phyloP scores from a whole-genome alignment of 2,888 invertebrate genomes.

The Ligdia adustata region DNA sequence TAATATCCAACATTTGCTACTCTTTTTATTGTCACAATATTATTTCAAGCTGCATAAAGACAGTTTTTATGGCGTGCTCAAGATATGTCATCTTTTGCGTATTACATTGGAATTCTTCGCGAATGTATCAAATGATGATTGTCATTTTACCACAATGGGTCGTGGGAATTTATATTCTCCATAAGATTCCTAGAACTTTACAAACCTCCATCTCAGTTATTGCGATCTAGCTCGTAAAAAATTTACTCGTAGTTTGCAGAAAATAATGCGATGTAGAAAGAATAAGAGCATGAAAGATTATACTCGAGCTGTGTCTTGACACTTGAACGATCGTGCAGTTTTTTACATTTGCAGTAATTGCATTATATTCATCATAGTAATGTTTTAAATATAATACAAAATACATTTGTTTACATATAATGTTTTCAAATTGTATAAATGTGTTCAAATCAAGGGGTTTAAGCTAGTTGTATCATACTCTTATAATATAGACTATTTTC shows the following conservation, averaged over 20 bases:
- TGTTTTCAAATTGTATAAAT: too few species aligned
- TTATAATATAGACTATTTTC: too few species aligned
- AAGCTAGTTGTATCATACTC: too few species aligned
- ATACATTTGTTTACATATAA: too few species aligned
- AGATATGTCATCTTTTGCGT: slow-evolving; percentile 18
- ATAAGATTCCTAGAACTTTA: slow-evolving; percentile 31
- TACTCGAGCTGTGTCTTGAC: not conserved
- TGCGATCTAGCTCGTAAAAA: slow-evolving; percentile 25
- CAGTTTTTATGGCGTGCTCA: slow-evolving; percentile 9
- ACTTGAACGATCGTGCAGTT: too few species aligned
- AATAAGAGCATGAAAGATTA: not conserved
- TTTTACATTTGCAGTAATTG: not conserved
- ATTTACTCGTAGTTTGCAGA: not conserved
- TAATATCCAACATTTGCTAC: not conserved
- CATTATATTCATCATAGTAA: not conserved
- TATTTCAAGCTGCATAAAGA: slow-evolving; percentile 3
- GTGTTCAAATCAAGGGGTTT: too few species aligned
- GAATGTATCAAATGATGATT: slow-evolving; percentile 33
- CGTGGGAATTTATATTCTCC: slow-evolving; percentile 35
- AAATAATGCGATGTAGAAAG: slow-evolving; percentile 9
- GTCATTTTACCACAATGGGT: slow-evolving; percentile 31
- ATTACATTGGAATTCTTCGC: slow-evolving; percentile 26
- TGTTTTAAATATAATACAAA: too few species aligned
- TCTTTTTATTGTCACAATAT: not conserved
- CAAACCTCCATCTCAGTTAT: slow-evolving; percentile 21